These are phyloP conservation scores for Orientallactaga bullata DNA, from an alignment of 2,113 vertebrate species.

Conservation along the genomic window DNA sequence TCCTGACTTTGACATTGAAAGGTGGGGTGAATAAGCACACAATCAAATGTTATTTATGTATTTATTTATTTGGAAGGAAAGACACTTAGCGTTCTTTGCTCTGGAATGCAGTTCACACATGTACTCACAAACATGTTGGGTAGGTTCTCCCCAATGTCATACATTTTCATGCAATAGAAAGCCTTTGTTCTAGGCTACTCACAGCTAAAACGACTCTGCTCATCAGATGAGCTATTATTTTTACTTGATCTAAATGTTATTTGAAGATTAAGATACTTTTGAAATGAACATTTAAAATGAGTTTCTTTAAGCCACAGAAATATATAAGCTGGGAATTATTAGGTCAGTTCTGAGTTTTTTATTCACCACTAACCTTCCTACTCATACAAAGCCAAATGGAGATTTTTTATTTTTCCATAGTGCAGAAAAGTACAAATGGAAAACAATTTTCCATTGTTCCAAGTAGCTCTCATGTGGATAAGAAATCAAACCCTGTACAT, in stretches of 20 bases:
- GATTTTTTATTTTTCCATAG: slow-evolving; percentile 56
- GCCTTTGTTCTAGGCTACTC: not conserved
- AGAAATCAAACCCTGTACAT: slow-evolving; percentile 70
- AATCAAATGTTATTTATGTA: not conserved
- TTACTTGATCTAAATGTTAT: slow-evolving; percentile 10
- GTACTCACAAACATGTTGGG: not conserved
- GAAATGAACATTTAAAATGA: slow-evolving; percentile 41
- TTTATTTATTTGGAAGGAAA: slow-evolving; percentile 7
- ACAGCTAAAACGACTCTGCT: not conserved
- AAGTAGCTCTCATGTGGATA: slow-evolving; percentile 54
- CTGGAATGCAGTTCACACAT: not conserved
- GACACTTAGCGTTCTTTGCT: not conserved
- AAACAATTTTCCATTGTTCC: slow-evolving; percentile 63
- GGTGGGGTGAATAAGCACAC: slow-evolving; percentile 59
- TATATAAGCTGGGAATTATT: not conserved
- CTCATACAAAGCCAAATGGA: slow-evolving; percentile 43
- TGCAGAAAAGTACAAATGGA: slow-evolving; percentile 57
- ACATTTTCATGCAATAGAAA: not conserved
- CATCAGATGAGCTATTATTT: not conserved
- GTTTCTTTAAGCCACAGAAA: not conserved
- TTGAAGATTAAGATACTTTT: slow-evolving; percentile 2
- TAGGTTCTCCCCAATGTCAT: not conserved
- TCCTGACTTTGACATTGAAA: slow-evolving; percentile 80
- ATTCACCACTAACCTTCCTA: not conserved
- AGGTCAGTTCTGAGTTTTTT: slow-evolving; percentile 52